Base-by-base conservation (phyloP, 2,797 vertebrate species). In the Lutjanus campechanus region DNA sequence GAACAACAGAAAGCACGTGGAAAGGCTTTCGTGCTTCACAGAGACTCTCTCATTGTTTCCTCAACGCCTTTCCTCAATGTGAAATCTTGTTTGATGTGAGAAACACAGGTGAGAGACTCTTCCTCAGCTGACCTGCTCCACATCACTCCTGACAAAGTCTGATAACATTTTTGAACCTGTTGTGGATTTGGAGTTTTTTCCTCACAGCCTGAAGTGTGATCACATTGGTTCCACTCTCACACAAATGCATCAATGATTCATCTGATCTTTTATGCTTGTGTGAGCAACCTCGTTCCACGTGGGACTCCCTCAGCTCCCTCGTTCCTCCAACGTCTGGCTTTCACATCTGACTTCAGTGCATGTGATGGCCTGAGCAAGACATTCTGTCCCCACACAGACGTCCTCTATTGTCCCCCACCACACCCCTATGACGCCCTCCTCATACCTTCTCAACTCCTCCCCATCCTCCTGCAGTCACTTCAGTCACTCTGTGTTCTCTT, bases 371-470 rank as follows among this genome's bases (percentile, higher is more conserved):
- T 3, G 51, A 16, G 17, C 70, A 44, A 29, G 56, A 72, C 56
- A 11, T 43, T 60, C 25, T 76, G 62, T 43, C 12, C 50, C 58
- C 70, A 55, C 19, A 58, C 69, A 68, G 58, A 41, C 12, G 16
- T 49, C 29, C n/a, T 16, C 36, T 5, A 11, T 17, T 53, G 1
- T 54, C 19, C 20, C n/a, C 16, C 40, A 9, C 36, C 40, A 11
- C 22, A 40, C 41, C 22, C 17, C 9, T 43, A 10, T 1, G 11
- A 63, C 8, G 15, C 12, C 10, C 70, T 29, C 17, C 59, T 29
- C 22, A 53, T n/a, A 60, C 20, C 56, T 51, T 43, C 40, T 47
- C 3, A 75, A 12, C 51, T 25, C 44, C 51, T 22, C 50, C 3
- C 10, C n/a, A 9, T 19, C 43, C 41, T 15, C 8, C 58, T 25